A percentile compares a stretch with the other conserved stretches of the same genome.
Conservation (phyloP, 2,797 vertebrate species). For the Onychomys leucogaster region DNA sequence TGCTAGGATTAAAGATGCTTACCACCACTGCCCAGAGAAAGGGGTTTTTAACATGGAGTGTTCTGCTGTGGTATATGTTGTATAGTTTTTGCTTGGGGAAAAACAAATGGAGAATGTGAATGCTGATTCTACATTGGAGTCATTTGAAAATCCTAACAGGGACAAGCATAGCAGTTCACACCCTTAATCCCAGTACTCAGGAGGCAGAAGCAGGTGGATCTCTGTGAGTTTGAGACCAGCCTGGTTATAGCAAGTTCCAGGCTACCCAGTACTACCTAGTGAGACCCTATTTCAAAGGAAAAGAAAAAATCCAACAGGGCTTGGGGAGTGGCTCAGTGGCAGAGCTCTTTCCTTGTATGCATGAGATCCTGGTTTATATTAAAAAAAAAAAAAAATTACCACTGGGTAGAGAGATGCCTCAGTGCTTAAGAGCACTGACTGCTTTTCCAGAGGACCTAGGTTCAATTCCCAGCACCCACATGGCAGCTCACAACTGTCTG, state of each 20-base stretch:
- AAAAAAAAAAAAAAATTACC: too few species aligned
- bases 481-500: too few species aligned
- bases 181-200: not conserved
- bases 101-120: not conserved
- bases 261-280: not conserved
- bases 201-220: not conserved
- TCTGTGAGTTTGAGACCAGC: not conserved
- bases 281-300: not conserved
- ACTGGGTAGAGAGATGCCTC: too few species aligned
- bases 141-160: not conserved
- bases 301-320: not conserved
- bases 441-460: too few species aligned
- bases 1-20: not conserved
- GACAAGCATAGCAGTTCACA: not conserved
- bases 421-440: too few species aligned
- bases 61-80: not conserved
- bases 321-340: not conserved
- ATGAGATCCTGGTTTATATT: not conserved
- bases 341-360: not conserved
- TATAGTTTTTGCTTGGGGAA: fast-evolving
- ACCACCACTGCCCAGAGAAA: not conserved
- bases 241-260: not conserved
- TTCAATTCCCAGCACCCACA: too few species aligned
- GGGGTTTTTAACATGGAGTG: not conserved
- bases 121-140: not conserved